Evolutionary conservation across 2,888 invertebrate species (phyloP).

Genomic region (Eristalis tenax): DNA sequence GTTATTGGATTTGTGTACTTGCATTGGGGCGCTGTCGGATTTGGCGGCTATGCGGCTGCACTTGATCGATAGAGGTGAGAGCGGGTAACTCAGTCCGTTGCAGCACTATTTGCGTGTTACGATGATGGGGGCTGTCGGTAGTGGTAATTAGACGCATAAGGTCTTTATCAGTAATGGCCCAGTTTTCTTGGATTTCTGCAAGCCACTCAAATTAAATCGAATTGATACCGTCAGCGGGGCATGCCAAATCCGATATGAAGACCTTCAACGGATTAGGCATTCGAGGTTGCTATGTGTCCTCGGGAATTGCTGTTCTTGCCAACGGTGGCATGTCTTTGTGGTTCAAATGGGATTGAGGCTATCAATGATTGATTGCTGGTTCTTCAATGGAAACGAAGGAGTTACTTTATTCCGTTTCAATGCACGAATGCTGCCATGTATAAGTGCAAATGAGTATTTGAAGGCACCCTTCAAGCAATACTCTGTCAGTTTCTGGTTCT

Average conservation of each 20-base stretch:
- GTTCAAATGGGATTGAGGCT: not conserved
- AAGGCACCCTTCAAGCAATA: not conserved
- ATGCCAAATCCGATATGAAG: not conserved
- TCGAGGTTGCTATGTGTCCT: slow-evolving; percentile 27
- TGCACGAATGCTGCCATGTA: not conserved
- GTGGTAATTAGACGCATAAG: slow-evolving; percentile 12
- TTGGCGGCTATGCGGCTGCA: slow-evolving; percentile 24
- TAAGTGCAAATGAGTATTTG: not conserved
- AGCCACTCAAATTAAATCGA: slow-evolving; percentile 2
- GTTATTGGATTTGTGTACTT: slow-evolving; percentile 43
- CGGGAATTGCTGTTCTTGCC: not conserved
- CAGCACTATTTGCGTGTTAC: slow-evolving; percentile 24
- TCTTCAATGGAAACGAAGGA: not conserved
- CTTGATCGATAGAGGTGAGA: not conserved
- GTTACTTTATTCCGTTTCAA: not conserved
- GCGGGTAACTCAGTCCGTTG: not conserved
- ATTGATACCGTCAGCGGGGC: slow-evolving; percentile 17
- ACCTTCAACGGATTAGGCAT: not conserved
- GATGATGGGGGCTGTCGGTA: slow-evolving; percentile 22
- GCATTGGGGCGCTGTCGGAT: not conserved
- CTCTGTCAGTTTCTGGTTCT: not conserved
- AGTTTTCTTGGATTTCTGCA: not conserved
- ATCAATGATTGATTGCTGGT: not conserved
- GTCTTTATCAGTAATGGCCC: slow-evolving; percentile 17
- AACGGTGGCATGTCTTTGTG: not conserved